Evolutionary conservation across 1,140 invertebrate species (phyloP), one percentile per base, ranked within the genome.

Genomic region (Phocides pigmalion): DNA sequence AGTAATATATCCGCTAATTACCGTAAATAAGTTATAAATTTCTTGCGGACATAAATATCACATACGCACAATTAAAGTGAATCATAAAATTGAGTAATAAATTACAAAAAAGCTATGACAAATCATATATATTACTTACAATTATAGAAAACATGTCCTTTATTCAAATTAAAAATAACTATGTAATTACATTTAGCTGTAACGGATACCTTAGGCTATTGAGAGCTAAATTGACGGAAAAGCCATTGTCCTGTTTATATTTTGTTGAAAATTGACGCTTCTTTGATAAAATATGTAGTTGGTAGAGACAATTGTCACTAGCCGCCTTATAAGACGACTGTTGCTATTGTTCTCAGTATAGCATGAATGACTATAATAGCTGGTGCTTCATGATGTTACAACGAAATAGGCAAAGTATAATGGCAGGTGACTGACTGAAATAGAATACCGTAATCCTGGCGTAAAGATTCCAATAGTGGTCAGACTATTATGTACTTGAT

Each of bases 271-370:
- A 47, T 61, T 61, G 56, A 61, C 56, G 56, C 56, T 61, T 61
- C 56, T 61, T 61, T 61, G 56, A 61, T 61, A 61, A 61, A 61
- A 61, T 61, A 47, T 61, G 56, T 61, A 47, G 56, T 37, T 20
- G 44, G 56, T 32, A 61, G 15, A 17, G n/a, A 37, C 28, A 47
- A 47, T 61, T 61, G 56, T 61, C 56, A 47, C 42, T 12, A 47
- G 16, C 46, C 15, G 54, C 54, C 54, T 59, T 59, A 59, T 59
- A 59, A 59, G 54, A 59, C 41, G 11, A 47, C 42, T 4, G 22
- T 20, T 35, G 12, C 54, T 14, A 59, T 59, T 59, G 54, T 59
- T 59, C 54, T 59, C 54, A n/a, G 28, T 35, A 19, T 47, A 46
- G 53, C 41, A 58, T 59, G 54, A 59, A 59, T 59, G 41, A 46